Evolutionary conservation across 2,113 vertebrate species (phyloP).

Genomic region (Eudyptes chrysolophus): DNA sequence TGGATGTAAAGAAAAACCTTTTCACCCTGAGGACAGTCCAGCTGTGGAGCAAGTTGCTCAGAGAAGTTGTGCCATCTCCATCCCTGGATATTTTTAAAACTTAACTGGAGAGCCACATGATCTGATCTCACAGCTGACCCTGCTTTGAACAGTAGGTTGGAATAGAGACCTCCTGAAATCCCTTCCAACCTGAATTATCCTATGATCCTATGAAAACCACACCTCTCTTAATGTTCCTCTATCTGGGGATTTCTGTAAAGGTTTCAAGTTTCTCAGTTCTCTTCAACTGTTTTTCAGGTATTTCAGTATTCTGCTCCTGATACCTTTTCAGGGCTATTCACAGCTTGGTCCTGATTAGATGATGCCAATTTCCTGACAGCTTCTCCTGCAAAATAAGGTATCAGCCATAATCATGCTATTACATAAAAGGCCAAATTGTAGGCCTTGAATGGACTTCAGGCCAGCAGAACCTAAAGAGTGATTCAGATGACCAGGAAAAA

Average conservation of each 20-base stretch:
- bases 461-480: not conserved
- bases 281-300: not conserved
- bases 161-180: not conserved
- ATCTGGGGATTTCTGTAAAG: not conserved
- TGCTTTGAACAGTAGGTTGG: not conserved
- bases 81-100: not conserved
- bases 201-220: not conserved
- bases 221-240: not conserved
- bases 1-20: not conserved
- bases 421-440: not conserved
- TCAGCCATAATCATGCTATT: not conserved
- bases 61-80: not conserved
- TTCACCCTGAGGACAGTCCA: not conserved
- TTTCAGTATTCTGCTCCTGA: not conserved
- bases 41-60: not conserved
- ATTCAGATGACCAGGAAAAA: not conserved
- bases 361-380: not conserved
- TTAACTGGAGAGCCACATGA: not conserved
- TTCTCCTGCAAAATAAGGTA: not conserved
- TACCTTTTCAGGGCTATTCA: not conserved
- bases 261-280: not conserved
- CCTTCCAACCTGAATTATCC: not conserved
- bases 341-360: not conserved
- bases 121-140: not conserved
- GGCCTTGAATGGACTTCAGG: not conserved